Evolutionary conservation across 2,797 vertebrate species (phyloP).

Genomic region (Molossus molossus): DNA sequence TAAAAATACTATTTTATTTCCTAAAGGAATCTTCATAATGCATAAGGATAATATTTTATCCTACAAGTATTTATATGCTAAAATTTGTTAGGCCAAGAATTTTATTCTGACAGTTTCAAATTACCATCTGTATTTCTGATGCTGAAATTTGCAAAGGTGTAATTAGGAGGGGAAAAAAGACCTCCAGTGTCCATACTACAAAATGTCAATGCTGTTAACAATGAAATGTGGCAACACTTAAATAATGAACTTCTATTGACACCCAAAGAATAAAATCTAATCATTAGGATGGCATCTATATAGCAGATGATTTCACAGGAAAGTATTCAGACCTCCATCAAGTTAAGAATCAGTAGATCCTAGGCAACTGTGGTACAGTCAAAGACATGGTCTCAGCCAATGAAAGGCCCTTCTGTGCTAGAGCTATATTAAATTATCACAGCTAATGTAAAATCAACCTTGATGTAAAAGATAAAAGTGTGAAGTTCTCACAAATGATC

Average conservation of each 20-base stretch:
- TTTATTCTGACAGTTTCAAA: conserved; percentile 76
- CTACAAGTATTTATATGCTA: background rate
- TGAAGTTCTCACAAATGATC: conserved; percentile 79
- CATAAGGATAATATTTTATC: background rate
- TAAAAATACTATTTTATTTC: background rate
- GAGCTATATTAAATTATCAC: conserved; percentile 75
- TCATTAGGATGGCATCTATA: conserved; percentile 74
- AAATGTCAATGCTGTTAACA: conserved; percentile 83
- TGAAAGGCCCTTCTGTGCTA: conserved; percentile 70
- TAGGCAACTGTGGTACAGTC: conserved; percentile 26
- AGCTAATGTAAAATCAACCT: conserved; percentile 73
- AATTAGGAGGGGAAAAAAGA: conserved; percentile 70
- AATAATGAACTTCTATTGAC: conserved; percentile 83
- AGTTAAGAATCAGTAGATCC: conserved; percentile 80
- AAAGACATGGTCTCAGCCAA: conserved; percentile 22
- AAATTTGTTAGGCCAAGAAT: conserved; percentile 75
- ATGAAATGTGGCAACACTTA: conserved; percentile 81
- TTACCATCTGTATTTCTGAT: conserved; percentile 76
- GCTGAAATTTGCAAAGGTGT: conserved; percentile 79
- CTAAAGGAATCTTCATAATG: background rate
- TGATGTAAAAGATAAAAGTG: conserved; percentile 81
- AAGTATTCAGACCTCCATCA: conserved; percentile 69
- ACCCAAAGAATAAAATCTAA: conserved; percentile 70
- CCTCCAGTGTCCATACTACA: conserved; percentile 73
- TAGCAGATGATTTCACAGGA: conserved; percentile 82